Evolutionary conservation across 2,888 invertebrate species (phyloP).

Genomic region (Drosophila melanosoma): DNA sequence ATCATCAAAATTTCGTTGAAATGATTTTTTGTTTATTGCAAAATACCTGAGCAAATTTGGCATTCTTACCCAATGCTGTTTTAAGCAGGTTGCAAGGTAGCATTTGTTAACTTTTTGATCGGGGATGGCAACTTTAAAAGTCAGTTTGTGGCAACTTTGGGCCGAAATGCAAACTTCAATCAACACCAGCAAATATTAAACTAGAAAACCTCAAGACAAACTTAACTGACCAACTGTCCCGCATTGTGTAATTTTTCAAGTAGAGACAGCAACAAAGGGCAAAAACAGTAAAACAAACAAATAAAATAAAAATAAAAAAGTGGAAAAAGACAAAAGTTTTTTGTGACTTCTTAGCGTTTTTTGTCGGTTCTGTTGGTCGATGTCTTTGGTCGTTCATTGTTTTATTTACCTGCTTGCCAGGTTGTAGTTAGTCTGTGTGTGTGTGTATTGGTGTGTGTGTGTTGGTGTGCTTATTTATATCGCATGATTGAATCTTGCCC

Average conservation of each 20-base stretch:
- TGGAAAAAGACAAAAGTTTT: constrained; percentile 56
- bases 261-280: constrained; percentile 52
- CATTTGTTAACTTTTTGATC: constrained; percentile 24
- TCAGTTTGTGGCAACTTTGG: constrained; percentile 36
- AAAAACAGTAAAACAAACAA: constrained; percentile 20
- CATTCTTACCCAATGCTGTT: not conserved
- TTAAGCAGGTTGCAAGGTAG: constrained; percentile 16
- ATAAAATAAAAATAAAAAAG: constrained; percentile 11
- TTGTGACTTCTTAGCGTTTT: constrained; percentile 76
- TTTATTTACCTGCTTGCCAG: constrained; percentile 71
- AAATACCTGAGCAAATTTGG: not conserved
- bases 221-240: constrained; percentile 74
- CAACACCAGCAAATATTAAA: constrained; percentile 74
- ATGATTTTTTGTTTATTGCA: not conserved
- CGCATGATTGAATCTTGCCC: constrained; percentile 81
- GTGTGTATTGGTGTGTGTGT: constrained; percentile 48
- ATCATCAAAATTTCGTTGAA: not conserved
- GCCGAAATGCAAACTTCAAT: constrained; percentile 76
- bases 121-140: constrained; percentile 31
- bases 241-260: constrained; percentile 81
- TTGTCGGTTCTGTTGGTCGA: constrained; percentile 30
- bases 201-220: constrained; percentile 53
- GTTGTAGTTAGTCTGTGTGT: constrained; percentile 37
- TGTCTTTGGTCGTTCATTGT: constrained; percentile 62
- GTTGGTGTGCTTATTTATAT: constrained; percentile 72